These are phyloP conservation scores for Dynastes maya DNA, from an alignment of 2,888 invertebrate genomes.

Conservation along the genomic window DNA sequence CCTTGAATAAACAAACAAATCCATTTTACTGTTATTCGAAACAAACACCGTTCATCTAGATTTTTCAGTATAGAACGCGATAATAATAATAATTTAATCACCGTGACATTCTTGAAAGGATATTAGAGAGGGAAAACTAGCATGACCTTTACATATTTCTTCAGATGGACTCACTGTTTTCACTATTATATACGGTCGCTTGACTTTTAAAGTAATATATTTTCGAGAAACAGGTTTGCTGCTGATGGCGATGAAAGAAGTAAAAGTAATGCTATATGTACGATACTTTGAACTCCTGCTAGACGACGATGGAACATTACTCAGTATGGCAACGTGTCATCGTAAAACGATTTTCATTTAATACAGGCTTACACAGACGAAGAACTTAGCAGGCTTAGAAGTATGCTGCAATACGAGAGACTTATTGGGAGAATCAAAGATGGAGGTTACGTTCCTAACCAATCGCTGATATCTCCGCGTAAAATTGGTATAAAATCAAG, in stretches of 20 bases:
- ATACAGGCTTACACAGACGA: neutral
- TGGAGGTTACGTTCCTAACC: slow-evolving; percentile 28
- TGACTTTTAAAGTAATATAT: slow-evolving; percentile 37
- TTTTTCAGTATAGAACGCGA: slow-evolving; percentile 4
- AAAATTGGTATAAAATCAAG: slow-evolving; percentile 45
- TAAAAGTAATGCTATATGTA: slow-evolving; percentile 23
- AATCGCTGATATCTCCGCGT: slow-evolving; percentile 32
- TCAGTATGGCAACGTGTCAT: slow-evolving; percentile 28
- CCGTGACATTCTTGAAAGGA: slow-evolving; percentile 40
- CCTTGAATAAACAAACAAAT: neutral
- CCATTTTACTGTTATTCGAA: too few species aligned
- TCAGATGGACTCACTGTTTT: slow-evolving; percentile 40
- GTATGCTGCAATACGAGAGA: neutral
- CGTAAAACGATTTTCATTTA: neutral
- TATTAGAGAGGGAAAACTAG: slow-evolving; percentile 39
- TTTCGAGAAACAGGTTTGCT: slow-evolving; percentile 40
- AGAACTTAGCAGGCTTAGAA: neutral
- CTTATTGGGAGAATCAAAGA: neutral
- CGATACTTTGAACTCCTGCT: slow-evolving; percentile 12
- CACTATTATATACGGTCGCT: slow-evolving; percentile 33
- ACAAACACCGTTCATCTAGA: slow-evolving; percentile 1
- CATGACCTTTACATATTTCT: slow-evolving; percentile 41
- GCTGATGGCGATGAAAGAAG: slow-evolving; percentile 22
- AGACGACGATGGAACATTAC: slow-evolving; percentile 25
- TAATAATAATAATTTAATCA: slow-evolving; percentile 10